Percentiles rank a stretch among this genome's conserved stretches.
Evolutionary conservation across 2,797 vertebrate genomes (phyloP).

Genomic region (Phataginus tricuspis): DNA sequence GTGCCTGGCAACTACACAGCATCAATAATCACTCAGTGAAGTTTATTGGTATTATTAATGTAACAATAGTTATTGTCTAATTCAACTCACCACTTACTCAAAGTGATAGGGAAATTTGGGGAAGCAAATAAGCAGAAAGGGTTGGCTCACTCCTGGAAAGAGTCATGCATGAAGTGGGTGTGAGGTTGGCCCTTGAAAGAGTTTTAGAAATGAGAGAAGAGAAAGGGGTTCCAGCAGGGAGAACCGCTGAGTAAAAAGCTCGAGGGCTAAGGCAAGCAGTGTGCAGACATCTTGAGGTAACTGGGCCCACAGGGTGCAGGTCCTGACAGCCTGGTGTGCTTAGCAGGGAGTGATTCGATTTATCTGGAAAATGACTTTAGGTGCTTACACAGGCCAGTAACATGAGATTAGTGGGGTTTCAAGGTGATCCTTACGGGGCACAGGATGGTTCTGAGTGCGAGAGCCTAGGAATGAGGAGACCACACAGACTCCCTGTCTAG

Average conservation of each 20-base stretch:
- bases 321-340: not conserved
- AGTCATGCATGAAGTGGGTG: not conserved
- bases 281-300: accelerated
- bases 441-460: not conserved
- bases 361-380: not conserved
- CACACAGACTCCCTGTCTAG: not conserved
- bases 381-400: not conserved
- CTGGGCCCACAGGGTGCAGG: not conserved
- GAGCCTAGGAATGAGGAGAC: not conserved
- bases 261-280: not conserved
- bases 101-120: not conserved
- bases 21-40: not conserved
- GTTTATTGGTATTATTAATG: not conserved
- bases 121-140: not conserved
- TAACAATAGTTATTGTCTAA: not conserved
- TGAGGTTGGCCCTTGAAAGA: not conserved
- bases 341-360: not conserved
- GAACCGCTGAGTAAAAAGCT: accelerated
- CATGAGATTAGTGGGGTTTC: not conserved
- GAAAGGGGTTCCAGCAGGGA: not conserved
- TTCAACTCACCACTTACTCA: not conserved
- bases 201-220: not conserved
- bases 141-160: not conserved
- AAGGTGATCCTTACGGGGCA: not conserved
- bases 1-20: not conserved